A percentile compares a stretch with the other conserved stretches of the same genome.
Evolutionary conservation across 2,113 vertebrate genomes (phyloP).

Genomic region (Neodon shergylaensis): DNA sequence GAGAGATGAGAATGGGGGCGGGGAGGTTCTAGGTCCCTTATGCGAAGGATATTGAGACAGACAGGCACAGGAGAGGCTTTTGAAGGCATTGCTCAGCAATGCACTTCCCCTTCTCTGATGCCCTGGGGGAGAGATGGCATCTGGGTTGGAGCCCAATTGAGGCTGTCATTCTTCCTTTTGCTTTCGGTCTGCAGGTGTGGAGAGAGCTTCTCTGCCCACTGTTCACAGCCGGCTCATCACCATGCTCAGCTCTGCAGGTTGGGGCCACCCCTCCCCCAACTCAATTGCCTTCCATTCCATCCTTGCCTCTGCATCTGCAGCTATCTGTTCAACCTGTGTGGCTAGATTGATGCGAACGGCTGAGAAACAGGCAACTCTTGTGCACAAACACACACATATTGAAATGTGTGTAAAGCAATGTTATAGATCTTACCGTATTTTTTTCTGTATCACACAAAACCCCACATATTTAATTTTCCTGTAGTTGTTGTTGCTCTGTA

Average conservation of each 20-base stretch:
- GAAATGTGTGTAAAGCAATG: neutral
- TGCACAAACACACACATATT: neutral
- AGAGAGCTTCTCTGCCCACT: rapidly evolving
- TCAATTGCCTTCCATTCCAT: rapidly evolving
- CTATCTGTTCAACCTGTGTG: neutral
- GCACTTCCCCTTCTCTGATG: neutral
- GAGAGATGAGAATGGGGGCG: neutral
- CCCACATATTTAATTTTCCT: neutral
- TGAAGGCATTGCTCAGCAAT: neutral
- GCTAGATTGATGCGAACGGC: rapidly evolving
- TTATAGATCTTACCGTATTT: neutral
- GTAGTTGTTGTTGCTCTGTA: neutral
- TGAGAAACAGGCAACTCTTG: neutral
- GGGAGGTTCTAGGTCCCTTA: neutral
- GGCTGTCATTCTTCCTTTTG: neutral
- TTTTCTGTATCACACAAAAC: neutral
- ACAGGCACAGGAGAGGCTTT: neutral
- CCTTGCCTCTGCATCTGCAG: rapidly evolving
- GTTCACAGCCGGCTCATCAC: rapidly evolving
- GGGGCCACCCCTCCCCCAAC: rapidly evolving
- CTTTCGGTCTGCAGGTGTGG: neutral
- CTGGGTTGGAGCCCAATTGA: neutral
- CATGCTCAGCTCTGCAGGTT: rapidly evolving
- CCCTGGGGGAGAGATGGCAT: neutral
- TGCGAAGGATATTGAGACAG: neutral